Percentiles rank a stretch among this genome's conserved stretches.
Evolutionary conservation across 2,888 invertebrate genomes (phyloP).

Genomic region (Drosophila parthenogenetica): DNA sequence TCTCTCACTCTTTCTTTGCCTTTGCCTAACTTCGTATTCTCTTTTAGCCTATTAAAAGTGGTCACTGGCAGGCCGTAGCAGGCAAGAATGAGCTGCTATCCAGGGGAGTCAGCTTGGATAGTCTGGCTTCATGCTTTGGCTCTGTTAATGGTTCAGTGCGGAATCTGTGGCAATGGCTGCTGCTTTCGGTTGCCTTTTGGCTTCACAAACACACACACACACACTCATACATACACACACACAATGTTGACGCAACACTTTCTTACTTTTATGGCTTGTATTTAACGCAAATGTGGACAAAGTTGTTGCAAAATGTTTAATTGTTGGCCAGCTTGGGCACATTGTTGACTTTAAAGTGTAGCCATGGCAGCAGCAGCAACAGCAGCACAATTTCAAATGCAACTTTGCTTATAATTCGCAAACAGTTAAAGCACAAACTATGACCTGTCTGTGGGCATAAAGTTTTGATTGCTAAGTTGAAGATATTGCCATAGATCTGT

Average conservation of each 20-base stretch:
- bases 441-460: neutral
- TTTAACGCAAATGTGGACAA: conserved; percentile 48
- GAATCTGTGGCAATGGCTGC: conserved; percentile 37
- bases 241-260: conserved; percentile 54
- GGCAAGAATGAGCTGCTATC: neutral
- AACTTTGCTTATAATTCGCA: neutral
- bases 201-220: conserved; percentile 16
- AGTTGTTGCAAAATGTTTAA: conserved; percentile 48
- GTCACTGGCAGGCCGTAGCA: neutral
- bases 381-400: neutral
- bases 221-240: neutral
- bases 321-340: conserved; percentile 16
- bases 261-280: conserved; percentile 45
- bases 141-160: conserved; percentile 47
- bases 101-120: neutral
- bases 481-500: neutral
- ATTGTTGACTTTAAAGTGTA: conserved; percentile 2
- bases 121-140: conserved; percentile 14
- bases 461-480: neutral
- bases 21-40: conserved; percentile 5
- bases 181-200: conserved; percentile 40
- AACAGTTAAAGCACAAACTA: conserved; percentile 6
- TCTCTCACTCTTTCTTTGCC: neutral
- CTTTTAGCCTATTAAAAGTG: conserved; percentile 38
- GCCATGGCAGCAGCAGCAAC: neutral